These are phyloP conservation scores for Cassiopea andromeda DNA, from an alignment of 30 jellyfish, hydroid and myxozoan species.

Conservation along the genomic window DNA sequence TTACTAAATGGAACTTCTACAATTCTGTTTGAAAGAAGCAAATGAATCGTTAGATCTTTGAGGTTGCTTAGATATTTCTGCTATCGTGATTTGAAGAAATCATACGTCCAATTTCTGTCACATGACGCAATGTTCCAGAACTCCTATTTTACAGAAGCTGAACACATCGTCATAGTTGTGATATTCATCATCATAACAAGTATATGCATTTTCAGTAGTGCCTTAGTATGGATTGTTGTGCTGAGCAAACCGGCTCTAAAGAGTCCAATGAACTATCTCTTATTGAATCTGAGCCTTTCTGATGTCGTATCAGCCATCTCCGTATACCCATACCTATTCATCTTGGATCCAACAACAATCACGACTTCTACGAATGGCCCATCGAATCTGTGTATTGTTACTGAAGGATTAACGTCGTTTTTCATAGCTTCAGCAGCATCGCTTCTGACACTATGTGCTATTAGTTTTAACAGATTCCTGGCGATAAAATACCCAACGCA, in stretches of 20 bases:
- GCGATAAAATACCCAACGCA: slow-evolving; percentile 83
- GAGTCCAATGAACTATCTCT: slow-evolving; percentile 86
- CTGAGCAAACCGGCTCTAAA: slow-evolving; percentile 52
- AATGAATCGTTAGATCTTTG: neutral
- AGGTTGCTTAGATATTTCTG: too few species aligned
- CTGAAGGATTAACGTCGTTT: slow-evolving; percentile 85
- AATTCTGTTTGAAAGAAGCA: neutral
- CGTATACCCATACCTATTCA: slow-evolving; percentile 74
- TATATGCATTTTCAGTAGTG: slow-evolving; percentile 53
- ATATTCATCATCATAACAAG: slow-evolving; percentile 37
- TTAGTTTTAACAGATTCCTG: slow-evolving; percentile 79
- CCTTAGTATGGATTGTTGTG: slow-evolving; percentile 73
- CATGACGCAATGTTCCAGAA: slow-evolving; percentile 59
- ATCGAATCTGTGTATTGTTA: slow-evolving; percentile 69
- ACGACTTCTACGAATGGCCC: slow-evolving; percentile 7
- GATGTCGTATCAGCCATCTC: slow-evolving; percentile 71
- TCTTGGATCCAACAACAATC: slow-evolving; percentile 62
- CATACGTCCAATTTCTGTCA: neutral
- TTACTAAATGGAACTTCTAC: too few species aligned
- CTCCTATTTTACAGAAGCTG: slow-evolving; percentile 58
- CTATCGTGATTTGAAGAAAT: too few species aligned
- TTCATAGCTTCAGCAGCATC: slow-evolving; percentile 88
- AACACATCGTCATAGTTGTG: slow-evolving; percentile 38
- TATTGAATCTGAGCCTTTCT: slow-evolving; percentile 74
- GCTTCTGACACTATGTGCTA: slow-evolving; percentile 87